phyloP scores from a whole-genome alignment of 2,888 invertebrate species.

The Dasysyrphus albostriatus region DNA sequence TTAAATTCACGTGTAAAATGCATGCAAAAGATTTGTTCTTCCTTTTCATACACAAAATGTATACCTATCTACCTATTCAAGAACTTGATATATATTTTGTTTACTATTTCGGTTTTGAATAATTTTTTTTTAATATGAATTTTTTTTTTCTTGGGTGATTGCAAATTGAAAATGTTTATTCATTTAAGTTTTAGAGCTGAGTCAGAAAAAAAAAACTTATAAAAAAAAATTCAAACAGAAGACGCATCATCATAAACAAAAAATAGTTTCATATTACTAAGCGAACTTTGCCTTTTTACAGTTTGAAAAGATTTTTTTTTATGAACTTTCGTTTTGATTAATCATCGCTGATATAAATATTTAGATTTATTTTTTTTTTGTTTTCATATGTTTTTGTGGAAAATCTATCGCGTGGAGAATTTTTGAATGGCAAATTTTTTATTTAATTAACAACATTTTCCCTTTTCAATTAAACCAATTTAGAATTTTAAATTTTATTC shows the following conservation, averaged over 20 bases:
- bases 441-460: no score
- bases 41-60: not conserved
- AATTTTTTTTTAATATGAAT: not conserved
- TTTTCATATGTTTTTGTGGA: not conserved
- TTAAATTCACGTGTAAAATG: constrained; percentile 36
- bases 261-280: not conserved
- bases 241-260: constrained; percentile 5
- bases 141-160: constrained; percentile 16
- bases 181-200: constrained; percentile 4
- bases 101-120: constrained; percentile 17
- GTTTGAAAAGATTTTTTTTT: not conserved
- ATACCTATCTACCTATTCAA: not conserved
- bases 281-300: not conserved
- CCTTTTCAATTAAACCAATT: no score
- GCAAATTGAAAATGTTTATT: constrained; percentile 24
- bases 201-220: not conserved
- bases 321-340: not conserved
- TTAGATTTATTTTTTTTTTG: not conserved
- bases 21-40: constrained; percentile 19
- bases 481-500: no score
- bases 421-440: not conserved
- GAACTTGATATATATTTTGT: constrained; percentile 52
- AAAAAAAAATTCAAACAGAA: not conserved
- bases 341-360: not conserved
- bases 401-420: not conserved